Percentiles rank a stretch among this genome's conserved stretches.
Evolutionary conservation across 2,113 vertebrate genomes (phyloP).

Genomic region (Ibidorhyncha struthersii): DNA sequence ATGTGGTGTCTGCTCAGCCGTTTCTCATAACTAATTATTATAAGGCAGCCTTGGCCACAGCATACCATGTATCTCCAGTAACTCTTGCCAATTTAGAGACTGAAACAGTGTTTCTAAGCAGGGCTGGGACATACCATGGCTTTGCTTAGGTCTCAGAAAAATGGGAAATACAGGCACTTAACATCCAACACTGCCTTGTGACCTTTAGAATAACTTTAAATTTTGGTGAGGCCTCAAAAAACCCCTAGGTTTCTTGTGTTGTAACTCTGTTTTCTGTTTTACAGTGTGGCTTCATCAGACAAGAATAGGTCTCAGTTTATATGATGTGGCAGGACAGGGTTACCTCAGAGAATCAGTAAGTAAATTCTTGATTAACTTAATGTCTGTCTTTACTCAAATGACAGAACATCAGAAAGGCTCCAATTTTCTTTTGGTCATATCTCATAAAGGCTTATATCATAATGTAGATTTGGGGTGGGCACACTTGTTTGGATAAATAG

Average conservation of each 20-base stretch:
- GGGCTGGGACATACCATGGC: neutral
- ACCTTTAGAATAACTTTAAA: neutral
- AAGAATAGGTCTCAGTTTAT: slow-evolving; percentile 96
- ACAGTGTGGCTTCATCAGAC: slow-evolving; percentile 97
- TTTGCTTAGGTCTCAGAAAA: neutral
- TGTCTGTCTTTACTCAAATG: neutral
- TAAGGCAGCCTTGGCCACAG: neutral
- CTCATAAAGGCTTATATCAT: neutral
- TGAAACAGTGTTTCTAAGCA: neutral
- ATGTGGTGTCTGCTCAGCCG: neutral
- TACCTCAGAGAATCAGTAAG: slow-evolving; percentile 96
- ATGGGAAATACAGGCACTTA: neutral
- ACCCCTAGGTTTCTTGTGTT: neutral
- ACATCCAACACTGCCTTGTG: neutral
- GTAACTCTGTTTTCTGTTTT: slow-evolving; percentile 21
- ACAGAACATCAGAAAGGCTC: neutral
- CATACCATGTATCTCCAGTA: fast-evolving
- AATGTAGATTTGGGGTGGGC: neutral
- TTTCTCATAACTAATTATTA: neutral
- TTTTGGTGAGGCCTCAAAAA: neutral
- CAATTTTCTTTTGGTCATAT: neutral
- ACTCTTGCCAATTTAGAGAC: neutral
- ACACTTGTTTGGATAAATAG: neutral
- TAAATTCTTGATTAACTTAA: neutral
- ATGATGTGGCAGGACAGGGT: slow-evolving; percentile 97